phyloP scores from a whole-genome alignment of 2,113 vertebrate species.

The Garra rufa region DNA sequence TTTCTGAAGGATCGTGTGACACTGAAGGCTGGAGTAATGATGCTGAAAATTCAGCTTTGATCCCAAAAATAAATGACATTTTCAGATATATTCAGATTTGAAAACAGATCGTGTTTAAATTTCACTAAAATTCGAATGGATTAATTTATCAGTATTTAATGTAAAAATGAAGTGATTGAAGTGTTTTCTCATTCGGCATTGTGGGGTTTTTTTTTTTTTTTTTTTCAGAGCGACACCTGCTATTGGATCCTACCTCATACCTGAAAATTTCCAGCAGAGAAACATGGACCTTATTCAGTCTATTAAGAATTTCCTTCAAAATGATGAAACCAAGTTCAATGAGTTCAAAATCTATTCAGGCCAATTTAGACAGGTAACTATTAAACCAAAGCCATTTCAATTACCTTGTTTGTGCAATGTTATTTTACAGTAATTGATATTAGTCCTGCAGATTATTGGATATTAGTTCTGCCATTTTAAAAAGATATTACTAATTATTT shows the following conservation, averaged over 20 bases:
- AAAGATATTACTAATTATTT: not conserved
- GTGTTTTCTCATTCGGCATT: not conserved
- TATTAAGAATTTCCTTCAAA: slow-evolving; percentile 88
- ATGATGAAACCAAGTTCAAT: slow-evolving; percentile 90
- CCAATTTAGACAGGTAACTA: slow-evolving; percentile 93
- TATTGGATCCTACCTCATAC: slow-evolving; percentile 81
- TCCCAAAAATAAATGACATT: not conserved
- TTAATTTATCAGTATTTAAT: not conserved
- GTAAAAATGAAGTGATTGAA: not conserved
- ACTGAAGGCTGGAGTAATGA: not conserved
- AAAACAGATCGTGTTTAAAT: not conserved
- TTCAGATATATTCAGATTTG: not conserved
- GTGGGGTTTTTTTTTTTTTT: too few species aligned
- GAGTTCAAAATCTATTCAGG: slow-evolving; percentile 93
- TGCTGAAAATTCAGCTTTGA: not conserved
- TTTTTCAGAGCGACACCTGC: slow-evolving; percentile 69
- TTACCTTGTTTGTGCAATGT: not conserved
- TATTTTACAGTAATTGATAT: not conserved
- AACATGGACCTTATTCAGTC: slow-evolving; percentile 94
- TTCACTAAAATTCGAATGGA: not conserved
- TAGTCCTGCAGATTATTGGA: not conserved
- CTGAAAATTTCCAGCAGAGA: slow-evolving; percentile 92
- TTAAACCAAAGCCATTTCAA: not conserved
- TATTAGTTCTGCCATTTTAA: not conserved
- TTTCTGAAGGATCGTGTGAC: not conserved